A percentile compares a stretch with the other conserved stretches of the same genome.
Conservation (phyloP, 2,113 vertebrate species). For the Tachycineta bicolor region DNA sequence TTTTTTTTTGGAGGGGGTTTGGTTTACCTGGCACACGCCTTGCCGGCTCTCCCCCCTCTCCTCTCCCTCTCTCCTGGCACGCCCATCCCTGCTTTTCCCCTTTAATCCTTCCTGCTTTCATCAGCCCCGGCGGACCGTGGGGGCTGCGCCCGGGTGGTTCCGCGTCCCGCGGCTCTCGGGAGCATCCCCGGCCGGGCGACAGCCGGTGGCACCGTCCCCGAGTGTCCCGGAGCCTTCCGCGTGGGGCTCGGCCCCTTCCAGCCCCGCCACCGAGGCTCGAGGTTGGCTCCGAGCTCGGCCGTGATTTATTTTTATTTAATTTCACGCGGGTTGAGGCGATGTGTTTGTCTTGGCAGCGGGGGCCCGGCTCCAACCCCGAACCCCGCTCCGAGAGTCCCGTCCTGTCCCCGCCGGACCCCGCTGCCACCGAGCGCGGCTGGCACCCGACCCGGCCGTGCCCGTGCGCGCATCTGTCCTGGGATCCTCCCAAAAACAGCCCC, state of each 20-base stretch:
- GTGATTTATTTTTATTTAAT: constrained; percentile 39
- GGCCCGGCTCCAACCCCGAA: background rate
- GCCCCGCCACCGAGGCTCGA: background rate
- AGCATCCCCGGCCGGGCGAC: background rate
- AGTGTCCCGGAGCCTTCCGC: background rate
- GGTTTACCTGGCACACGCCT: constrained; percentile 55
- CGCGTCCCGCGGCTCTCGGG: background rate
- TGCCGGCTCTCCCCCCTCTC: background rate
- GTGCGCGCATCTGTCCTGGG: fast-evolving
- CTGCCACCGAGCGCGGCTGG: background rate
- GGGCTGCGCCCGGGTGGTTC: fast-evolving
- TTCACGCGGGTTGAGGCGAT: background rate
- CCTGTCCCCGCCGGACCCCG: background rate
- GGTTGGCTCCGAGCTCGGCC: background rate
- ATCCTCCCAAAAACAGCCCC: background rate
- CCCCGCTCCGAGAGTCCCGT: background rate
- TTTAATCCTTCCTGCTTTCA: constrained; percentile 21
- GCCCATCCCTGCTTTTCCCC: background rate
- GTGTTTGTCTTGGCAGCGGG: constrained; percentile 26
- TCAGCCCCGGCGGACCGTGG: background rate
- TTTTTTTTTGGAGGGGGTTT: no score
- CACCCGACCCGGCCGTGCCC: background rate
- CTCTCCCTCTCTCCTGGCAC: background rate
- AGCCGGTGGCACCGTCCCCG: fast-evolving
- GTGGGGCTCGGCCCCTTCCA: background rate